Conservation (phyloP, 2,113 vertebrate species). For the Mormyrus iriodes region DNA sequence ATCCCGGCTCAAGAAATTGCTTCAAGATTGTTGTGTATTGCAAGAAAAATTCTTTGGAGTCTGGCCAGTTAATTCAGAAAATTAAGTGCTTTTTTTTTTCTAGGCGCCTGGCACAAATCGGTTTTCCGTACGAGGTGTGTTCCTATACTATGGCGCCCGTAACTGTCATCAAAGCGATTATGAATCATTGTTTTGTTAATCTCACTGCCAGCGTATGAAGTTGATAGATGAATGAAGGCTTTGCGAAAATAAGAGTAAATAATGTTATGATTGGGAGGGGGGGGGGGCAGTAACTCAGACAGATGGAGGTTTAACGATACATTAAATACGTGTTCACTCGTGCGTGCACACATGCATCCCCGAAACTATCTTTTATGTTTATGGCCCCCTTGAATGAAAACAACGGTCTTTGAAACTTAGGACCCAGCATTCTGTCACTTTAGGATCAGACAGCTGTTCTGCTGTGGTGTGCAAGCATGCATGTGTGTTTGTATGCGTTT, state of each 20-base stretch:
- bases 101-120: slow-evolving; percentile 49
- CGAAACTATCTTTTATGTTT: slow-evolving; percentile 18
- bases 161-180: slow-evolving; percentile 35
- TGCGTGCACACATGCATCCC: background rate
- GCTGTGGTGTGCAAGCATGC: background rate
- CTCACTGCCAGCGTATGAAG: slow-evolving; percentile 45
- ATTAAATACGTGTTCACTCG: background rate
- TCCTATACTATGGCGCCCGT: slow-evolving; percentile 37
- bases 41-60: slow-evolving; percentile 42
- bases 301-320: background rate
- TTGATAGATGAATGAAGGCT: slow-evolving; percentile 38
- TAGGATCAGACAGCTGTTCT: background rate
- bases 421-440: background rate
- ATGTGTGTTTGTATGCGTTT: no score
- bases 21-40: slow-evolving; percentile 56
- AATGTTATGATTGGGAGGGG: slow-evolving; percentile 24
- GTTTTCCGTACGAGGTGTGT: slow-evolving; percentile 50
- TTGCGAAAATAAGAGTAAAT: slow-evolving; percentile 48
- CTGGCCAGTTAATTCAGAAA: slow-evolving; percentile 48
- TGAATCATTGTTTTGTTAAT: slow-evolving; percentile 51
- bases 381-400: slow-evolving; percentile 15
- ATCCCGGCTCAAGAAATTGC: slow-evolving; percentile 57
- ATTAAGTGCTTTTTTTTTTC: slow-evolving; percentile 49
- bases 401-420: background rate
- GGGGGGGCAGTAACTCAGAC: background rate